A percentile compares a stretch with the other conserved stretches of the same genome.
These are phyloP conservation scores for Drosophila oshimai DNA, from an alignment of 1,140 invertebrate species.

Conservation along the genomic window DNA sequence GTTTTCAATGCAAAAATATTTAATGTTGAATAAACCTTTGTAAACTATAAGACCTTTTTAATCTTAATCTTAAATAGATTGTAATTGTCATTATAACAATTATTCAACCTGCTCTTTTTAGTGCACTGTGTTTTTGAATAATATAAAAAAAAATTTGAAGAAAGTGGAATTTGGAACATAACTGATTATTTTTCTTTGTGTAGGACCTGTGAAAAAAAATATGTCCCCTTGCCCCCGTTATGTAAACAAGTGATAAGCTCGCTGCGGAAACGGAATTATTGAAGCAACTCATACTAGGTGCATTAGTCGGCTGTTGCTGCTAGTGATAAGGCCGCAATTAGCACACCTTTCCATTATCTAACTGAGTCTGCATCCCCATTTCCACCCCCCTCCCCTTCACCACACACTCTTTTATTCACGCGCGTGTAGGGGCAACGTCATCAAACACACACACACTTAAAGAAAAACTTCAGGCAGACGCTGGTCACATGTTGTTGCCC, in stretches of 20 bases:
- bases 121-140: no score
- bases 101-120: no score
- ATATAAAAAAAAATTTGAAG: not conserved
- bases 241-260: constrained; percentile 54
- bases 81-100: no score
- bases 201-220: constrained; percentile 3
- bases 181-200: not conserved
- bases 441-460: constrained; percentile 18
- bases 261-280: constrained; percentile 35
- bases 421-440: constrained; percentile 49
- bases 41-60: no score
- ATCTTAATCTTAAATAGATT: no score
- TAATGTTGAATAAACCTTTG: no score
- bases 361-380: constrained; percentile 14
- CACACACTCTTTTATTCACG: constrained; percentile 12
- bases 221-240: constrained; percentile 49
- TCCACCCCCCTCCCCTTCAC: constrained; percentile 12
- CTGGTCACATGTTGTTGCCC: constrained; percentile 63
- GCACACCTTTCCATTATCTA: constrained; percentile 46
- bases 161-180: not conserved
- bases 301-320: constrained; percentile 20
- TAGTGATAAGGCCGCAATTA: constrained; percentile 3
- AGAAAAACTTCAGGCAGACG: constrained; percentile 30
- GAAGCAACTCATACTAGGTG: not conserved
- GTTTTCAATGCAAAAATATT: no score